phyloP scores from a whole-genome alignment of 1,140 invertebrate species.

The Platyscapa corneri region DNA sequence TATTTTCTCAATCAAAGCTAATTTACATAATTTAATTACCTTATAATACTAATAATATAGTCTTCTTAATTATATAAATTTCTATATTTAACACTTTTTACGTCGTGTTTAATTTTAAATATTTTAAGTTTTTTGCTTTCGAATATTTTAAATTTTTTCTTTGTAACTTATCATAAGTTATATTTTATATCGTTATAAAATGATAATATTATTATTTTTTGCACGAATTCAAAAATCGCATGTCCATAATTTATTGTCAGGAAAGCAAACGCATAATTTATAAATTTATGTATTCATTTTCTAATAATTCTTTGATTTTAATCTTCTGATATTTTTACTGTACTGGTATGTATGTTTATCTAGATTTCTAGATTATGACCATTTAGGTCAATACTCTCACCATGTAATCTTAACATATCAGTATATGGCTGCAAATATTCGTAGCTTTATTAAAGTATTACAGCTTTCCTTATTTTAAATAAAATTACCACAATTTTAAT shows the following conservation, averaged over 20 bases:
- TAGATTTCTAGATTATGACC: too few species aligned
- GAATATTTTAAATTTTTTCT: not conserved
- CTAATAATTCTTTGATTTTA: too few species aligned
- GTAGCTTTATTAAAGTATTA: too few species aligned
- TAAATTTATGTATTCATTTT: too few species aligned
- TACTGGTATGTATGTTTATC: too few species aligned
- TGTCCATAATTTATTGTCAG: not conserved
- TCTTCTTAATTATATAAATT: not conserved
- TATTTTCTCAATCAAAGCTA: not conserved
- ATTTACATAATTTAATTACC: not conserved
- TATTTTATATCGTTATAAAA: not conserved
- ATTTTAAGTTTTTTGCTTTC: not conserved
- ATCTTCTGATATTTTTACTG: too few species aligned
- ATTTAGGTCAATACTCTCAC: too few species aligned
- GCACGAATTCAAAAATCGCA: not conserved
- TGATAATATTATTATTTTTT: too few species aligned
- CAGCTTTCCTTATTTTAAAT: too few species aligned
- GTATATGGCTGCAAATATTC: too few species aligned
- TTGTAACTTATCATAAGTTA: not conserved
- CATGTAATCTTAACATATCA: too few species aligned
- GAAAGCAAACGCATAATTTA: not conserved
- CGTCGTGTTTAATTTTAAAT: not conserved
- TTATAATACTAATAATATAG: not conserved
- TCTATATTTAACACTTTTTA: not conserved
- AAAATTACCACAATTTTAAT: too few species aligned